Conservation (phyloP, 2,797 vertebrate genomes). For the Trichosurus vulpecula region DNA sequence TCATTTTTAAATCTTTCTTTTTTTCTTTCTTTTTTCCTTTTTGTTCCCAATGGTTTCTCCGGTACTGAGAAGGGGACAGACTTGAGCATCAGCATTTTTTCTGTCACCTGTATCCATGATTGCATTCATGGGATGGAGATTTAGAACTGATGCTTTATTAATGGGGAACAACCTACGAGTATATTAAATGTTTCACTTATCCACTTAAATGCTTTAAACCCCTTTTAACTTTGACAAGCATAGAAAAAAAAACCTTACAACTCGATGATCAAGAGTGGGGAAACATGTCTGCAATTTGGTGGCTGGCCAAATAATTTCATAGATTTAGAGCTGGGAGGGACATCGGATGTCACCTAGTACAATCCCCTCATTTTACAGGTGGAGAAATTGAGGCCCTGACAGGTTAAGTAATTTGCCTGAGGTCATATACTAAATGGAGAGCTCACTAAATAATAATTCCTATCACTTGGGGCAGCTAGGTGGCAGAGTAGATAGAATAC, state of each 20-base stretch:
- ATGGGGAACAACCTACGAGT: constrained; percentile 39
- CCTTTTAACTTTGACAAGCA: constrained; percentile 60
- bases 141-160: constrained; percentile 44
- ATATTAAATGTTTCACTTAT: constrained; percentile 45
- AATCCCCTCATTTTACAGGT: not conserved
- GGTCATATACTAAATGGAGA: constrained; percentile 28
- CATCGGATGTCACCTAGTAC: not conserved
- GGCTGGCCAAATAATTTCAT: constrained; percentile 44
- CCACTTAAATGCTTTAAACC: constrained; percentile 21
- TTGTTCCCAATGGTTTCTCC: constrained; percentile 4
- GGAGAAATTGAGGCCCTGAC: not conserved
- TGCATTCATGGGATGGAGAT: not conserved
- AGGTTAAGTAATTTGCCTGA: not conserved
- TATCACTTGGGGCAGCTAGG: not conserved
- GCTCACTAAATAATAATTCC: constrained; percentile 29
- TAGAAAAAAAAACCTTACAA: constrained; percentile 2
- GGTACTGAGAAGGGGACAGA: constrained; percentile 10
- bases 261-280: constrained; percentile 48
- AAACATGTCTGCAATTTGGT: constrained; percentile 41
- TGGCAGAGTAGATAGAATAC: not conserved
- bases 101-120: not conserved
- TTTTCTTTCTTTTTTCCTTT: not conserved
- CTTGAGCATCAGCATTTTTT: not conserved
- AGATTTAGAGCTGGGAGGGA: not conserved
- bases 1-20: not conserved